These are phyloP conservation scores for Amphipyra tragopoginis DNA, from an alignment of 2,888 invertebrate genomes.

Conservation along the genomic window DNA sequence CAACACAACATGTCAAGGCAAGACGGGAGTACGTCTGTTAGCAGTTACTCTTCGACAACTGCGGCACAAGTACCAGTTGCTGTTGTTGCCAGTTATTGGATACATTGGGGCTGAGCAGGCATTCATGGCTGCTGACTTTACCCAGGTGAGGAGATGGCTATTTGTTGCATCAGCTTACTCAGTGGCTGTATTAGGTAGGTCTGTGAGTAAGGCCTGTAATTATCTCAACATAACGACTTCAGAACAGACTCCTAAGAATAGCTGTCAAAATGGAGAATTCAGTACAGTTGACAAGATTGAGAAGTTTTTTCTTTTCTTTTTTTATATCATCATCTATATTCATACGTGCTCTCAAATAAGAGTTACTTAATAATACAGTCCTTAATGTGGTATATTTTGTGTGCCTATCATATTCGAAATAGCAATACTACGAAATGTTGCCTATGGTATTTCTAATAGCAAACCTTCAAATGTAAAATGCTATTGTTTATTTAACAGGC, in stretches of 20 bases:
- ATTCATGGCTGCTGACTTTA: constrained; percentile 96
- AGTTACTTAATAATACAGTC: too few species aligned
- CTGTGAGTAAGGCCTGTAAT: too few species aligned
- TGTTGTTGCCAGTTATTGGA: constrained; percentile 96
- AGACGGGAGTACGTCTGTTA: constrained; percentile 92
- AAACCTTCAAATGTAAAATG: not conserved
- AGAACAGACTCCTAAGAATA: too few species aligned
- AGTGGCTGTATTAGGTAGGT: too few species aligned
- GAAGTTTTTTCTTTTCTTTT: too few species aligned
- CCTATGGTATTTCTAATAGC: not conserved
- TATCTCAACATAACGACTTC: too few species aligned
- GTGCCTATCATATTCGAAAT: not conserved
- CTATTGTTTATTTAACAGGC: not conserved
- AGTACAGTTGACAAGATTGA: too few species aligned
- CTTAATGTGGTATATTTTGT: too few species aligned
- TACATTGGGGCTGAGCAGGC: constrained; percentile 98
- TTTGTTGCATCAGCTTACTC: too few species aligned
- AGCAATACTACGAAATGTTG: not conserved
- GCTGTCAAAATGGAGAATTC: too few species aligned
- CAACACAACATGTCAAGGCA: constrained; percentile 90
- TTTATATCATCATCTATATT: too few species aligned
- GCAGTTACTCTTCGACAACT: constrained; percentile 95
- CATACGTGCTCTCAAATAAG: too few species aligned
- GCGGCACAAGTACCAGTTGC: constrained; percentile 93
- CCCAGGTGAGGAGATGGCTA: constrained; percentile 88